Percentiles rank a stretch among this genome's conserved stretches.
Evolutionary conservation across 2,888 invertebrate species (phyloP).

Genomic region (Liopterus haemorrhoidalis): DNA sequence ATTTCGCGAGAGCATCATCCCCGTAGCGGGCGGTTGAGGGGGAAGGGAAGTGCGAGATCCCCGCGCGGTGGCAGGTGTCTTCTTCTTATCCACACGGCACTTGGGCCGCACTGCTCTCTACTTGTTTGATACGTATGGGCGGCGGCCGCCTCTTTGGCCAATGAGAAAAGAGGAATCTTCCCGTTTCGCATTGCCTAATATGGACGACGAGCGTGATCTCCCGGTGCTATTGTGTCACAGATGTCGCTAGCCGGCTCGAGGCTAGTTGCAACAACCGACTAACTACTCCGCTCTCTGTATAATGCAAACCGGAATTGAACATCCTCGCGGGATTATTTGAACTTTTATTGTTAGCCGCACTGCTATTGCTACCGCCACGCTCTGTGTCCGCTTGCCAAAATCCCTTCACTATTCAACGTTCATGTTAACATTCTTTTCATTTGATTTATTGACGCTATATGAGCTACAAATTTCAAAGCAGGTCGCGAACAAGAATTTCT

Average conservation of each 20-base stretch:
- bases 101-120: slow-evolving; percentile 30
- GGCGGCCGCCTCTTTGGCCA: slow-evolving; percentile 12
- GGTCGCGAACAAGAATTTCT: too few relatives aligned
- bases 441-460: too few relatives aligned
- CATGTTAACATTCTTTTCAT: too few relatives aligned
- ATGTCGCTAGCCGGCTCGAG: slow-evolving; percentile 5
- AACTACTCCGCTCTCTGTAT: not conserved
- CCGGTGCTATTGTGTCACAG: slow-evolving; percentile 16
- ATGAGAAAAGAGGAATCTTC: slow-evolving; percentile 15
- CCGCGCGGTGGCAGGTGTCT: slow-evolving; percentile 22
- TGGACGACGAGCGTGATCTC: slow-evolving; percentile 2
- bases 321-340: too few relatives aligned
- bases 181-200: slow-evolving; percentile 18
- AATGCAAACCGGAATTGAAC: too few relatives aligned
- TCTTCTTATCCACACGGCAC: slow-evolving; percentile 24
- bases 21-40: not conserved
- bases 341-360: too few relatives aligned
- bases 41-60: not conserved
- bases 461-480: too few relatives aligned
- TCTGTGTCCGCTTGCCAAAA: too few relatives aligned
- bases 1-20: not conserved
- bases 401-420: too few relatives aligned
- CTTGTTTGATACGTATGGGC: slow-evolving; percentile 26
- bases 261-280: not conserved
- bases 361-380: too few relatives aligned